Base-by-base conservation (phyloP, 2,113 vertebrate species). In the Psilopsiagon aymara region DNA sequence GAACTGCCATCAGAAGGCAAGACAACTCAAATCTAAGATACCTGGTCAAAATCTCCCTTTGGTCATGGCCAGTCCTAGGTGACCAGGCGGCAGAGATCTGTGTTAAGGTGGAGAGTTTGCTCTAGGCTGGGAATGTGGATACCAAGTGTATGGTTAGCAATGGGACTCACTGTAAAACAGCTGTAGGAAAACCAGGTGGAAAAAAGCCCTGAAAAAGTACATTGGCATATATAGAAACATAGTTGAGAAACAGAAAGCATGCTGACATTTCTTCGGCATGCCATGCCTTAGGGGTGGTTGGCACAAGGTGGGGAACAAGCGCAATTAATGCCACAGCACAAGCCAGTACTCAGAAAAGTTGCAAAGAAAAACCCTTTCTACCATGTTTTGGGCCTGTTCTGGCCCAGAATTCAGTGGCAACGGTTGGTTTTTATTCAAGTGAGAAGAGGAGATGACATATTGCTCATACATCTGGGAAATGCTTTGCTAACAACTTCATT, bases 231-330 rank as follows among this genome's bases (percentile, higher is more conserved):
- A 37, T 14, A 17, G 78, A 90, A 77, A 5, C 60, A 73, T 41
- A 86, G 57, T 9, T 81, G 85, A 95, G 94, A 81, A 11, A 76
- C 73, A 93, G 57, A 66, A 69, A 64, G 31, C 25, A 28, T 3
- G 57, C 52, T 92, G 95, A 95, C 86, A 21, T 64, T 47, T 92
- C 88, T 79, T 71, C 84, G 86, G 96, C 86, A 13, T 7, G 41
- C 73, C 25, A 7, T 9, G 51, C 69, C 73, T 63, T 0, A 0
- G 49, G 24, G 57, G 29, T 16, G 73, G 25, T 10, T 82, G 63
- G 92, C 85, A 89, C 2, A 1, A 92, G 75, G 13, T 10, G 57
- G 33, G 51, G 60, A 93, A 19, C 24, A 41, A 13, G 68, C 2
- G 0, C 47, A 79, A 66, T 76, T 52, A 88, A 44, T 20, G 73